Evolutionary conservation across 2,888 invertebrate genomes (phyloP), one percentile per base, ranked within the genome.

Genomic region (Napeogenes inachia): DNA sequence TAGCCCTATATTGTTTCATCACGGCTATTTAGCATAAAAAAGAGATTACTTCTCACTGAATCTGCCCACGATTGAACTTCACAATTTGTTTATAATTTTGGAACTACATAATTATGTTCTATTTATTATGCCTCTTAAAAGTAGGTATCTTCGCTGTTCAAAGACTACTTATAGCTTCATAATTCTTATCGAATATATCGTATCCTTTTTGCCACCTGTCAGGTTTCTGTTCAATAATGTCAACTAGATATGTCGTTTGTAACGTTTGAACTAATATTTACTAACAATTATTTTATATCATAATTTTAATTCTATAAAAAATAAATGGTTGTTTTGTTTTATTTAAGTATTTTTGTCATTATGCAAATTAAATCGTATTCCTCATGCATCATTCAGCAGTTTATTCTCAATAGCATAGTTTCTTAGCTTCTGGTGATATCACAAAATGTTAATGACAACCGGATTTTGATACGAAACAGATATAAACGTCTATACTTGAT

Each of bases 371-470:
- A 68, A 67, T 68, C 63, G 64, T 67, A 60, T 70, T 59, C 62
- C 79, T 85, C 78, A 85, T 87, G 81, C 76, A 86, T 86, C 83
- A 85, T 86, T 85, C 82, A 87, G 77, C 81, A 83, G 81, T 82
- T 84, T 82, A 83, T 76, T 75, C 71, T 72, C 70, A 74, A 78
- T 79, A 74, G 76, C 77, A 81, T 83, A 78, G 75, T 75, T 74
- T 81, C 71, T 76, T 75, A 73, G 87, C 86, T 87, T 85, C 87
- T 87, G 85, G 82, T 82, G 77, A 77, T 85, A 85, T 85, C 80
- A 78, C 76, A 79, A 83, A 81, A 86, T 83, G 85, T 81, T 80
- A 87, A 87, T 86, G 69, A 71, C 72, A 73, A 77, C 79, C 80
- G 79, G 80, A 82, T 84, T 85, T 78, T 72, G 76, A 75, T 74